Evolutionary conservation across 2,113 vertebrate genomes (phyloP).

Genomic region (Aphyosemion australe): DNA sequence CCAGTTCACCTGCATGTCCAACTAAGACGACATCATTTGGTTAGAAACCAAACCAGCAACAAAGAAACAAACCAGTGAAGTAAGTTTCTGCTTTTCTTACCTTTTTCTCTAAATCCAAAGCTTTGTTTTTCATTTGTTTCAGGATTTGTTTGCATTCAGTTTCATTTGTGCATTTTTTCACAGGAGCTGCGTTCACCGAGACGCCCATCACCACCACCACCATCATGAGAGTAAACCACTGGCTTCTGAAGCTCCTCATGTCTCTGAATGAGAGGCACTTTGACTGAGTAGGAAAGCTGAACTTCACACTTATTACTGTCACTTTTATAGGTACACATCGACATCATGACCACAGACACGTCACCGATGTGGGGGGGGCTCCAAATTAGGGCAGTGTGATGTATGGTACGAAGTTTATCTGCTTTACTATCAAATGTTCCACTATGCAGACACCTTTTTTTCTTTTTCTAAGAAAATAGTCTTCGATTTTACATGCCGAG

Average conservation of each 20-base stretch:
- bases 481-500: neutral
- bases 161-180: neutral
- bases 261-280: constrained; percentile 1
- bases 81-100: constrained; percentile 31
- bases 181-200: constrained; percentile 6
- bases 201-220: neutral
- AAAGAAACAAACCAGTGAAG: neutral
- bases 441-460: neutral
- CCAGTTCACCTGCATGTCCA: accelerated
- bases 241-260: constrained; percentile 44
- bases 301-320: neutral
- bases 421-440: constrained; percentile 27
- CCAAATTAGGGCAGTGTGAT: constrained; percentile 49
- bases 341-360: constrained; percentile 32
- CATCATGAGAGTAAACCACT: neutral
- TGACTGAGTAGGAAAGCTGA: constrained; percentile 20
- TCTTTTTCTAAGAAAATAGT: constrained; percentile 6
- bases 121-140: accelerated
- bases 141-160: neutral
- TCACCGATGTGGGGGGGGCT: constrained; percentile 33
- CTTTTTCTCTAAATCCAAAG: accelerated
- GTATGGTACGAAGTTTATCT: constrained; percentile 4
- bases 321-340: constrained; percentile 32
- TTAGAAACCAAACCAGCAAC: neutral
- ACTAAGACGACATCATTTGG: constrained; percentile 10